These are phyloP conservation scores for Salvator merianae DNA, from an alignment of 2,113 vertebrate genomes.

Conservation along the genomic window DNA sequence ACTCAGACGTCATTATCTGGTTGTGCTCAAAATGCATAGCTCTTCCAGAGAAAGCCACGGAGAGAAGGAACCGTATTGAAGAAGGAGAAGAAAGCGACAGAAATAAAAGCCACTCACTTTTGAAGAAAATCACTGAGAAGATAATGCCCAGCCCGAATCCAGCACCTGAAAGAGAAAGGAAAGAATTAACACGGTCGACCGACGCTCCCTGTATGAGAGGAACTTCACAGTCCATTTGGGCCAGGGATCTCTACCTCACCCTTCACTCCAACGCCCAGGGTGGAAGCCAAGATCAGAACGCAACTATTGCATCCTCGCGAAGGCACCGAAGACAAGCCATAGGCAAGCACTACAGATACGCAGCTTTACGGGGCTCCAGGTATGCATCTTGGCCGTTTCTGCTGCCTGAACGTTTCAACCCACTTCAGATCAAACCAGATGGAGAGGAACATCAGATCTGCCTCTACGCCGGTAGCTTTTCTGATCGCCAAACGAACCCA, in stretches of 20 bases:
- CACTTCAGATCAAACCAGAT: too few species aligned
- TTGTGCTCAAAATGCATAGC: too few species aligned
- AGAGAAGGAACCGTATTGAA: too few species aligned
- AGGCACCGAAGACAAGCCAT: background rate
- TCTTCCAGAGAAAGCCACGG: too few species aligned
- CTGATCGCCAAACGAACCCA: background rate
- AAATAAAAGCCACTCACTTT: slow-evolving; percentile 81
- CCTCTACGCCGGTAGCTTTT: too few species aligned
- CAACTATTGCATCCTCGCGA: background rate
- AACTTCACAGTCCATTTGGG: background rate
- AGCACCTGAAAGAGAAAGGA: slow-evolving; percentile 74
- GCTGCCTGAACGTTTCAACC: background rate
- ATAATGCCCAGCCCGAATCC: slow-evolving; percentile 87
- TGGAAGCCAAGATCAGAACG: background rate
- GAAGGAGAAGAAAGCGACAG: too few species aligned
- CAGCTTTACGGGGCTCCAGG: background rate
- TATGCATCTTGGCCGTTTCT: too few species aligned
- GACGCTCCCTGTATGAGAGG: background rate
- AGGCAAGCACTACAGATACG: background rate
- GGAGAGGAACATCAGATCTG: too few species aligned
- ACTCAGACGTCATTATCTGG: too few species aligned
- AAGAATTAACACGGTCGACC: background rate
- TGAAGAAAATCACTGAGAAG: slow-evolving; percentile 89
- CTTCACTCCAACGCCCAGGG: background rate
- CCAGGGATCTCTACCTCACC: background rate